A percentile compares a stretch with the other conserved stretches of the same genome.
phyloP scores from a whole-genome alignment of 2,113 vertebrate genomes.

The Oenanthe melanoleuca region DNA sequence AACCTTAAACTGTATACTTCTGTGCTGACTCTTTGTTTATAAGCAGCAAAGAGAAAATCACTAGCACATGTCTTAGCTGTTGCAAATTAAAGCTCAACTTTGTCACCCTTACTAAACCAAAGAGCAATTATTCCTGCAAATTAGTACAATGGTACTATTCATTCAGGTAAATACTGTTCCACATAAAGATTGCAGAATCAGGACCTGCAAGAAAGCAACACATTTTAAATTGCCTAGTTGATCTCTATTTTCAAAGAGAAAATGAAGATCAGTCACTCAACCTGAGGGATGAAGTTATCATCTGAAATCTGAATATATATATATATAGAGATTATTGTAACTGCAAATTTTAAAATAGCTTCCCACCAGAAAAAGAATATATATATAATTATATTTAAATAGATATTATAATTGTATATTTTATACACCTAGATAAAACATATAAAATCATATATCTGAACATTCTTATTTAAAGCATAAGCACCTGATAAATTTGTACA shows the following conservation, averaged over 20 bases:
- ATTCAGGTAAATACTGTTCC: conserved; percentile 38
- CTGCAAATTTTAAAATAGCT: neutral
- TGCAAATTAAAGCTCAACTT: conserved; percentile 58
- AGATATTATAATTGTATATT: neutral
- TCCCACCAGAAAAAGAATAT: neutral
- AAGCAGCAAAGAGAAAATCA: conserved; percentile 45
- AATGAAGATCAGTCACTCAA: conserved; percentile 21
- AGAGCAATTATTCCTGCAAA: conserved; percentile 43
- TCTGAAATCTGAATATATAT: conserved; percentile 13
- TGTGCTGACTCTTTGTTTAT: conserved; percentile 43
- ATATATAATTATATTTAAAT: neutral
- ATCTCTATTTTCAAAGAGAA: conserved; percentile 29
- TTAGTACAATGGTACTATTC: conserved; percentile 57
- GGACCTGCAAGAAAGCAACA: neutral
- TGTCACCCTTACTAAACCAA: conserved; percentile 49
- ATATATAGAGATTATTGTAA: neutral
- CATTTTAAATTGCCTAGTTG: conserved; percentile 5
- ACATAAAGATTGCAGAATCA: neutral
- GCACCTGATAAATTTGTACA: neutral
- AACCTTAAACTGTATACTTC: neutral
- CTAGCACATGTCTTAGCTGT: conserved; percentile 47
- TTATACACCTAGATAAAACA: neutral
- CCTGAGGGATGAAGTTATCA: neutral
- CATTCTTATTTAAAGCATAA: neutral
- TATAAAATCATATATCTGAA: neutral